Percentiles rank a stretch among this genome's conserved stretches.
phyloP scores from a whole-genome alignment of 35 echinoderm and acorn worm genomes.

The Heliocidaris tuberculata region DNA sequence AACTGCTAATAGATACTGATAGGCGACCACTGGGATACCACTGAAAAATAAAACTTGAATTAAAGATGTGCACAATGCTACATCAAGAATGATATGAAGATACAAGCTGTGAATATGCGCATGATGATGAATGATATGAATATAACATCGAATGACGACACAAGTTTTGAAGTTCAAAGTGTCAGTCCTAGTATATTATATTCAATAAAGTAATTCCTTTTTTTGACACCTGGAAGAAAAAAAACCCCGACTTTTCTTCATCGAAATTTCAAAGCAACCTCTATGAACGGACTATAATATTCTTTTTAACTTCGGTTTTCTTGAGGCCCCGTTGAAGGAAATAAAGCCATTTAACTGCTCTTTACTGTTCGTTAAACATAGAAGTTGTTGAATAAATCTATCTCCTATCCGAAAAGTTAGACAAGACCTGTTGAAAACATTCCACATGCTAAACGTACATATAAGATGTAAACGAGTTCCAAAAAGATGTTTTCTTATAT shows the following conservation, averaged over 20 bases:
- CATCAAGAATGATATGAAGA: neutral
- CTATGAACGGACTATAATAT: too few species aligned
- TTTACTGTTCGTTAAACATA: too few species aligned
- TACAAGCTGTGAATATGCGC: neutral
- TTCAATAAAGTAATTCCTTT: neutral
- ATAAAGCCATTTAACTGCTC: too few species aligned
- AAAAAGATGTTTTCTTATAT: too few species aligned
- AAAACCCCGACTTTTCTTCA: neutral
- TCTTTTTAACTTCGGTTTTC: too few species aligned
- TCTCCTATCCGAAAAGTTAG: too few species aligned
- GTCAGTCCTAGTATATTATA: neutral
- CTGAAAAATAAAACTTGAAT: neutral
- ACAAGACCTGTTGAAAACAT: too few species aligned
- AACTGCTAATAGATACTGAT: neutral
- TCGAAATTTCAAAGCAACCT: too few species aligned
- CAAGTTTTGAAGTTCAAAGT: neutral
- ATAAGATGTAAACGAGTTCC: too few species aligned
- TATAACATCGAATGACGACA: neutral
- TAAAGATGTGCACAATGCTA: neutral
- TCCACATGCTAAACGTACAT: too few species aligned
- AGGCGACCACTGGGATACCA: neutral
- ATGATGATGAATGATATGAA: neutral
- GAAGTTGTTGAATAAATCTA: too few species aligned
- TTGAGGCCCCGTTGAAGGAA: too few species aligned
- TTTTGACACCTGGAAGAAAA: neutral